These are phyloP conservation scores for Onychomys torridus DNA, from an alignment of 2,797 vertebrate genomes.

Conservation along the genomic window DNA sequence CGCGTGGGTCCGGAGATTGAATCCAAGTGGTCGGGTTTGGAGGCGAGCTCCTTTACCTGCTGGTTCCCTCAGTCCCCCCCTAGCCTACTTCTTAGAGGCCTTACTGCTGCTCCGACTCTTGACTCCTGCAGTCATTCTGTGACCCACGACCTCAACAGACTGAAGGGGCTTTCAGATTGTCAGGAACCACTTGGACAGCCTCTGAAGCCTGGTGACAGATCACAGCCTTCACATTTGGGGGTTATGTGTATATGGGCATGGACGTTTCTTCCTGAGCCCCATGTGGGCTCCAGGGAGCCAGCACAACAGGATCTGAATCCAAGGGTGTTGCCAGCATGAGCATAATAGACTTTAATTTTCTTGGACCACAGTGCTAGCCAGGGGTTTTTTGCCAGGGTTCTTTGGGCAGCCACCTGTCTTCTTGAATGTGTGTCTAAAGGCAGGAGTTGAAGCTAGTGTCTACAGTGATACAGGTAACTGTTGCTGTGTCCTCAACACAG, in stretches of 20 bases:
- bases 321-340: neutral
- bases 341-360: neutral
- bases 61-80: neutral
- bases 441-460: neutral
- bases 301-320: neutral
- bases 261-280: neutral
- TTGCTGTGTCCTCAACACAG: neutral
- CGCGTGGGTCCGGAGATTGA: neutral
- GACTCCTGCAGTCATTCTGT: neutral
- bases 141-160: neutral
- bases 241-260: neutral
- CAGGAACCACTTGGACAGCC: neutral
- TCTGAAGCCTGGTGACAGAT: neutral
- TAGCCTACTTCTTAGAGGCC: neutral
- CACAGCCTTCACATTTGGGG: neutral
- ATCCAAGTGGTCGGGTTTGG: neutral
- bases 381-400: neutral
- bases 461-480: neutral
- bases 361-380: neutral
- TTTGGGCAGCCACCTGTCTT: neutral
- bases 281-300: neutral
- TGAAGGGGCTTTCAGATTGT: neutral
- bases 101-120: neutral
- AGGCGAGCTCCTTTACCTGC: neutral
- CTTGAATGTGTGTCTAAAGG: neutral